Base-by-base conservation (phyloP, 1,140 invertebrate genomes). In the Drosophila burlai region DNA sequence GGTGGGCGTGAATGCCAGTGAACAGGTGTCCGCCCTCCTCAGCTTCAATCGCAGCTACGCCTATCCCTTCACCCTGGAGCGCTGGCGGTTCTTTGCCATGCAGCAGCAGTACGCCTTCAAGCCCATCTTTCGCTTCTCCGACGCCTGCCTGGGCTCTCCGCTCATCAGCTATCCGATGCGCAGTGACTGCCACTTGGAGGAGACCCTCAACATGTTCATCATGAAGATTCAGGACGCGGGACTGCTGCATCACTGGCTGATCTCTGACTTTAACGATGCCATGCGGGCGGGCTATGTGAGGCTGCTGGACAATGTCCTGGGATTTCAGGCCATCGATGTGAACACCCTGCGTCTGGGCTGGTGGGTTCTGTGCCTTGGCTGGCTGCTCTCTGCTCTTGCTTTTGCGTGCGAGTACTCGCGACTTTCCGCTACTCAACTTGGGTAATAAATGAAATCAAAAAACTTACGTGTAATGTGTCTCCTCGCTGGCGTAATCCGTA, bases 381-480 rank as follows among this genome's bases (percentile, higher is more conserved):
- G 75, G 74, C 31, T 61, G n/a, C 16, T 55, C 11, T 61, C 42
- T 10, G 16, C 13, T 4, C 16, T 59, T 11, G 40, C 49, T 45
- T 73, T 73, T 8, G 2, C 40, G n/a, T 60, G 31, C 24, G 54
- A 73, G 10, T 42, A 29, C 45, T 72, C 29, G 42, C 49, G 18
- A 4, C 4, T 36, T n/a, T 18, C 4, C 15, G 21, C 21, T 11
- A 9, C 16, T 13, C 11, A 47, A 13, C 5, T 16, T 8, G 11
- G 24, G 0, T 46, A 13, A 38, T 43, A 52, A 73, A 58, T 24
- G 15, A 24, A 24, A 15, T 13, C 0, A 4, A 15, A n/a, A 66
- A n/a, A 66, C 89, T 90, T 71, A 93, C 92, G 74, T 91, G 43
- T 82, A 91, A 60, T 93, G 92, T 9, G 85, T 89, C 54, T 93